Conservation (phyloP, 2,797 vertebrate genomes). For the Eidolon dupreanum region DNA sequence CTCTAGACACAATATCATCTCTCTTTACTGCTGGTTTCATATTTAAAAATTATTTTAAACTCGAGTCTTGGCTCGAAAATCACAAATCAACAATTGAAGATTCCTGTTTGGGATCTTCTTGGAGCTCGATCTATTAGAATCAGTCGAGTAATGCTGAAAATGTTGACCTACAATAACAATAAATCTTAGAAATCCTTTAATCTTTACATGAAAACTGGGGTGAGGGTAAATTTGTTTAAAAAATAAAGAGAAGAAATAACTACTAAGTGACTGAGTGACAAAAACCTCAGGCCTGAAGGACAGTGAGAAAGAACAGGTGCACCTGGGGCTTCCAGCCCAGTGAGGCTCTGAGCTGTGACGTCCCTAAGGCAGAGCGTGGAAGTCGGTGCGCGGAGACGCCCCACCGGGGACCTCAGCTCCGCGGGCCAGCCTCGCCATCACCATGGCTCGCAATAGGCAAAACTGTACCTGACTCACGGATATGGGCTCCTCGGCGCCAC, state of each 20-base stretch:
- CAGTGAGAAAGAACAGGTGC: neutral
- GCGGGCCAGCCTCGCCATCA: conserved; percentile 77
- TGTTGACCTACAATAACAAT: neutral
- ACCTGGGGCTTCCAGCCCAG: neutral
- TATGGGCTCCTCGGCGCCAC: conserved; percentile 94
- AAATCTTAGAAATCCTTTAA: neutral
- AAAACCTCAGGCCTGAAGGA: neutral
- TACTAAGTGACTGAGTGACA: fast-evolving
- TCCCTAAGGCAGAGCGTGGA: neutral
- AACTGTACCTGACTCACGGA: conserved; percentile 95
- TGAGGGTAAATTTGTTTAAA: neutral
- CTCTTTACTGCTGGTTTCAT: neutral
- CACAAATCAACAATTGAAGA: neutral
- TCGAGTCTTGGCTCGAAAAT: conserved; percentile 8
- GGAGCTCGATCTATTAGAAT: neutral
- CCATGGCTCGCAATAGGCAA: conserved; percentile 84
- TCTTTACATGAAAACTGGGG: neutral
- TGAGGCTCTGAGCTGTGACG: neutral
- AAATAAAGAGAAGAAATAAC: neutral
- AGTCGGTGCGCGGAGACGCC: conserved; percentile 7
- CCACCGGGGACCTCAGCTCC: conserved; percentile 33
- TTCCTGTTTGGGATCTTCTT: neutral
- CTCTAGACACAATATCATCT: neutral
- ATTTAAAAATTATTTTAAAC: neutral
- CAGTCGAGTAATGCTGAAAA: neutral